A percentile compares a stretch with the other conserved stretches of the same genome.
phyloP scores from a whole-genome alignment of 2,113 vertebrate species.

The Callithrix jacchus region DNA sequence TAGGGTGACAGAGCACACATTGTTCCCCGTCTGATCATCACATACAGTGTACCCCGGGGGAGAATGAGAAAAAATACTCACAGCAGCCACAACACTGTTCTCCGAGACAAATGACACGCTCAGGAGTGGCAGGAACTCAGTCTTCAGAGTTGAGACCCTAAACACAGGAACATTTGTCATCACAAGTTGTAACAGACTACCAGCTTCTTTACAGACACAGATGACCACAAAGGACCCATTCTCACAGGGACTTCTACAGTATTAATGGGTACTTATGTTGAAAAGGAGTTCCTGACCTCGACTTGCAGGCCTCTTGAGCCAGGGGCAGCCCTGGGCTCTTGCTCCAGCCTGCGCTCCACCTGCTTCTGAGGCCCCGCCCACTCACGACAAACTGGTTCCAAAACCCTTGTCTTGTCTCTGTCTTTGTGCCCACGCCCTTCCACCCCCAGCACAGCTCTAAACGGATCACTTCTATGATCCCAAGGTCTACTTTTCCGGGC shows the following conservation, averaged over 20 bases:
- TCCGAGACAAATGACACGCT: slow-evolving; percentile 97
- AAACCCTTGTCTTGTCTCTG: not conserved
- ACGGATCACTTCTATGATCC: not conserved
- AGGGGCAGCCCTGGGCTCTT: not conserved
- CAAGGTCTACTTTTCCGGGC: not conserved
- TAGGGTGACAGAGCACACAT: accelerated
- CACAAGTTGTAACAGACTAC: not conserved
- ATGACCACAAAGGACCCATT: slow-evolving; percentile 33
- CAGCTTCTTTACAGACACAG: not conserved
- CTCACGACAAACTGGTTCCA: not conserved
- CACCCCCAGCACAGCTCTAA: not conserved
- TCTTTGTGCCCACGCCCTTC: not conserved
- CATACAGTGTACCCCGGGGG: not conserved
- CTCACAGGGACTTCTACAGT: not conserved
- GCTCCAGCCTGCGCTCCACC: not conserved
- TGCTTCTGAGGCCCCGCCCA: not conserved
- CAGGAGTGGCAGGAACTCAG: slow-evolving; percentile 97
- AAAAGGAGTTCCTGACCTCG: not conserved
- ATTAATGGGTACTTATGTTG: not conserved
- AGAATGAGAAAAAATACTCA: slow-evolving; percentile 84
- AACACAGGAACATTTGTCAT: slow-evolving; percentile 80
- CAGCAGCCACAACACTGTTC: slow-evolving; percentile 97
- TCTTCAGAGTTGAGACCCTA: slow-evolving; percentile 97
- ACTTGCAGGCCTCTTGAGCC: slow-evolving; percentile 16
- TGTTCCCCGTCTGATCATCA: slow-evolving; percentile 23